These are phyloP conservation scores for Trichogramma pretiosum DNA, from an alignment of 1,140 invertebrate genomes.

Conservation along the genomic window DNA sequence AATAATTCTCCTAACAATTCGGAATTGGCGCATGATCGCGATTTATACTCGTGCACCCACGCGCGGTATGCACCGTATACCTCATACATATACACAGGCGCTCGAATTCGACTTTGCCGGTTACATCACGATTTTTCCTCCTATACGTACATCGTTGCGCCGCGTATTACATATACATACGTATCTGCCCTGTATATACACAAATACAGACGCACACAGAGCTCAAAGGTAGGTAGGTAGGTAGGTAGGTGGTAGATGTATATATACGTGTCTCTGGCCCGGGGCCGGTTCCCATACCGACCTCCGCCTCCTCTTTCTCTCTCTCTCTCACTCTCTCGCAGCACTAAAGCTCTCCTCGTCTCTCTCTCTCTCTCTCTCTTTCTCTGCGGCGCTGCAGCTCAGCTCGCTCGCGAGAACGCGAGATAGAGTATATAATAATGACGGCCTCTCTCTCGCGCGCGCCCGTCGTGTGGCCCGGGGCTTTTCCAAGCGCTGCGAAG, in stretches of 20 bases:
- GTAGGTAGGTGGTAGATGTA: constrained; percentile 5
- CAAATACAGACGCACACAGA: neutral
- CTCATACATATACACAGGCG: too few relatives aligned
- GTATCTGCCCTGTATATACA: neutral
- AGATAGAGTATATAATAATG: too few relatives aligned
- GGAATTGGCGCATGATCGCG: too few relatives aligned
- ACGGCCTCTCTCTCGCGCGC: constrained; percentile 6
- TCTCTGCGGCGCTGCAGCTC: constrained; percentile 3
- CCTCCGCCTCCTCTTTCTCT: too few relatives aligned
- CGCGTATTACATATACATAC: too few relatives aligned
- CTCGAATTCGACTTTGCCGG: too few relatives aligned
- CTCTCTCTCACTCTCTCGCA: too few relatives aligned
- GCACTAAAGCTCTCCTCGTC: constrained; percentile 12
- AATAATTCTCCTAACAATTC: too few relatives aligned
- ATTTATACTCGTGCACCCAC: neutral
- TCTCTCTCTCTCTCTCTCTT: constrained; percentile 10
- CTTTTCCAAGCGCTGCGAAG: too few relatives aligned
- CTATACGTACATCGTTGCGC: constrained; percentile 7
- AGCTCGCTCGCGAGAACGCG: too few relatives aligned
- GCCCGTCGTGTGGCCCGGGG: constrained; percentile 8
- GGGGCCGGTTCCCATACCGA: constrained; percentile 17
- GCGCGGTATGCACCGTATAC: too few relatives aligned
- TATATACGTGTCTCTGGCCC: constrained; percentile 12
- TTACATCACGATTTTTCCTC: constrained; percentile 13
- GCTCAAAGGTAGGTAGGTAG: neutral